Evolutionary conservation across 2,888 invertebrate species (phyloP).

Genomic region (Lottia gigantea): DNA sequence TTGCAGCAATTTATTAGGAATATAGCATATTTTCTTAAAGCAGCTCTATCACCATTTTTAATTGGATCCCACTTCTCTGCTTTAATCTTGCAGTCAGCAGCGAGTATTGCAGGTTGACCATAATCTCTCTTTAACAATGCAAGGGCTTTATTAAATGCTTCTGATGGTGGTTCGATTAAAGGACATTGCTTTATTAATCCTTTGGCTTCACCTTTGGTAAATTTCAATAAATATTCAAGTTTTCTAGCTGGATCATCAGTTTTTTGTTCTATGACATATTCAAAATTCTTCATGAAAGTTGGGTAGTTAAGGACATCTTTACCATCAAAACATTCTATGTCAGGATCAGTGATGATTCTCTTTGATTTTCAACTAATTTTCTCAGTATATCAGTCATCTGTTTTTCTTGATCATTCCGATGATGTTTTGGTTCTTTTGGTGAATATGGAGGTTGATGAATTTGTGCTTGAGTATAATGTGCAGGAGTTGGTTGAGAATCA

Average conservation of each 20-base stretch:
- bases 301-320: not conserved
- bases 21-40: not conserved
- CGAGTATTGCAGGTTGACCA: too few relatives aligned
- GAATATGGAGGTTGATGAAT: not conserved
- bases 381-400: not conserved
- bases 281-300: not conserved
- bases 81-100: not conserved
- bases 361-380: not conserved
- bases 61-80: not conserved
- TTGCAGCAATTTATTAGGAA: not conserved
- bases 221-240: too few relatives aligned
- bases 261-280: too few relatives aligned
- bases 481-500: too few relatives aligned
- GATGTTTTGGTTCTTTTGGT: not conserved
- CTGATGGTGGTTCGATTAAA: too few relatives aligned
- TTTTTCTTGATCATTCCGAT: not conserved
- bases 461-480: too few relatives aligned
- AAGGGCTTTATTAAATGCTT: too few relatives aligned
- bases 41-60: not conserved
- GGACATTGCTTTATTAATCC: too few relatives aligned
- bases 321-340: not conserved
- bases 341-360: not conserved
- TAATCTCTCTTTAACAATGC: too few relatives aligned
- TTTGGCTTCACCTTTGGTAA: too few relatives aligned
- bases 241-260: too few relatives aligned